A percentile compares a stretch with the other conserved stretches of the same genome.
Evolutionary conservation across 2,113 vertebrate species (phyloP).

Genomic region (Mesoclemmys tuberculata): DNA sequence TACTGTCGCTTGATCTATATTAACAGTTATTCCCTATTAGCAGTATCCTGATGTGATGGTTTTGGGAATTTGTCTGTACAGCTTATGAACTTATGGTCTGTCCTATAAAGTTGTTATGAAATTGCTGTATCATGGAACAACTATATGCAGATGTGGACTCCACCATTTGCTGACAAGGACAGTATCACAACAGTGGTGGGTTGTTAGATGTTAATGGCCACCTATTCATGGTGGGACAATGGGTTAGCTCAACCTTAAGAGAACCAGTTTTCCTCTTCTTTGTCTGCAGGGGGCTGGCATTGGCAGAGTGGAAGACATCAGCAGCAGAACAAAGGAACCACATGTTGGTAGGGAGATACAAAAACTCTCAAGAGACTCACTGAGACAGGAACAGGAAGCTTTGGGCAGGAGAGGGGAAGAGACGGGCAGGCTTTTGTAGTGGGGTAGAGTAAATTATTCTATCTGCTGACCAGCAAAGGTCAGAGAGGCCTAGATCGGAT

Average conservation of each 20-base stretch:
- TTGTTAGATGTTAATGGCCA: not conserved
- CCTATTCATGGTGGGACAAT: not conserved
- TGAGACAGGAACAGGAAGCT: not conserved
- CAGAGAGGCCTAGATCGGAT: not conserved
- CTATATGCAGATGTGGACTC: not conserved
- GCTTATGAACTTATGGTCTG: not conserved
- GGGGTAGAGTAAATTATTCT: not conserved
- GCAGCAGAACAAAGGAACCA: not conserved
- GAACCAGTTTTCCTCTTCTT: not conserved
- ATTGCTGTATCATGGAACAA: too few relatives aligned
- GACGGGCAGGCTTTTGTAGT: not conserved
- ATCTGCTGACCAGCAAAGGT: not conserved
- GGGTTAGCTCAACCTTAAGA: not conserved
- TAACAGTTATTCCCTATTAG: not conserved
- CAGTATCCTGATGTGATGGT: not conserved
- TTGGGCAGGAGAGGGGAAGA: too few relatives aligned
- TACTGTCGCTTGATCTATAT: not conserved
- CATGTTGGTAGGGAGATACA: not conserved
- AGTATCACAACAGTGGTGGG: not conserved
- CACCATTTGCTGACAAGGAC: not conserved
- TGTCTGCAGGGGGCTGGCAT: not conserved
- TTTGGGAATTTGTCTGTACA: not conserved
- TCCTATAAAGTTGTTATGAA: not conserved
- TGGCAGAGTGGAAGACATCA: not conserved
- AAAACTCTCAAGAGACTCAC: not conserved